These are phyloP conservation scores for Scolanthus callimorphus DNA, from an alignment of 92 coral and sea anemone species.

Conservation along the genomic window DNA sequence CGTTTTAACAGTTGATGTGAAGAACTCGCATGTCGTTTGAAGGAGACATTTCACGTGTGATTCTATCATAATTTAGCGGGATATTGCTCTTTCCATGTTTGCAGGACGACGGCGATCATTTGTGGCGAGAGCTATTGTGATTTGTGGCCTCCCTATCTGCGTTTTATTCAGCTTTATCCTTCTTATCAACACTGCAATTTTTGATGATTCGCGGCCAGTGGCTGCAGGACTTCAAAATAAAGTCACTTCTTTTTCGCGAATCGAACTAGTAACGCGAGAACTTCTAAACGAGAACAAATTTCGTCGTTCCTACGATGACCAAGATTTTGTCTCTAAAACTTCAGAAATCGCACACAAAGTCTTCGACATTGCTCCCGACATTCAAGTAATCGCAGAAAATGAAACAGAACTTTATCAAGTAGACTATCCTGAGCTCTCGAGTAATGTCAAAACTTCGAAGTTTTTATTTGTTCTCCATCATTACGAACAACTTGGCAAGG, in stretches of 20 bases:
- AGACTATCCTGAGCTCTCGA: slow-evolving; percentile 19
- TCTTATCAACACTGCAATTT: background rate
- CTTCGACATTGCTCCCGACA: slow-evolving; percentile 45
- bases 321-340: slow-evolving; percentile 31
- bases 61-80: too few relatives aligned
- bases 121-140: background rate
- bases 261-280: slow-evolving; percentile 33
- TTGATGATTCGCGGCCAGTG: background rate
- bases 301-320: slow-evolving; percentile 10
- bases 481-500: slow-evolving; percentile 93
- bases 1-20: too few relatives aligned
- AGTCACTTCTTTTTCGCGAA: slow-evolving; percentile 5
- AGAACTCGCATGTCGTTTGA: too few relatives aligned
- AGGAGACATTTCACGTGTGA: too few relatives aligned
- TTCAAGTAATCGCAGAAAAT: slow-evolving; percentile 12
- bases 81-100: slow-evolving; percentile 8
- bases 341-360: slow-evolving; percentile 42
- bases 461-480: slow-evolving; percentile 86
- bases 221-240: background rate
- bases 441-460: slow-evolving; percentile 17
- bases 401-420: slow-evolving; percentile 32
- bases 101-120: background rate
- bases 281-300: slow-evolving; percentile 5
- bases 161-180: background rate
- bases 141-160: background rate